A percentile compares a stretch with the other conserved stretches of the same genome.
Conservation (phyloP, 2,113 vertebrate genomes). For the Tachuris rubrigastra region DNA sequence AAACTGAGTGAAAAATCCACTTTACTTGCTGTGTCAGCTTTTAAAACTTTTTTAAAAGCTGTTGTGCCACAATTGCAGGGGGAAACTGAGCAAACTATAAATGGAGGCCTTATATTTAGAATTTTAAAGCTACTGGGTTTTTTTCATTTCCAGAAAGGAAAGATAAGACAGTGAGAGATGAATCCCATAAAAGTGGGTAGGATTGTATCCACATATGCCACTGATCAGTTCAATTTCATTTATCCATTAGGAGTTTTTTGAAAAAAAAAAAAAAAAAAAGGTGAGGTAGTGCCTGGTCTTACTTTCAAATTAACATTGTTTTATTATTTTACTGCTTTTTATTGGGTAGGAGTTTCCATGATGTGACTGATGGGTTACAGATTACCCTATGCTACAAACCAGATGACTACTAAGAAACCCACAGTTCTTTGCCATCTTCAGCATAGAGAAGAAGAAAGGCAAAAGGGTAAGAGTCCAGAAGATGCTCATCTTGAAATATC, state of each 20-base stretch:
- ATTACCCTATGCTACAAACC: not conserved
- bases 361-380: not conserved
- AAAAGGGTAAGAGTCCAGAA: not conserved
- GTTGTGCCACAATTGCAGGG: not conserved
- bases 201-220: not conserved
- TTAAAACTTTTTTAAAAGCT: not conserved
- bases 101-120: not conserved
- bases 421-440: constrained; percentile 58
- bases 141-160: not conserved
- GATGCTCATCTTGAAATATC: constrained; percentile 55
- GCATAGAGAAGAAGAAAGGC: constrained; percentile 65
- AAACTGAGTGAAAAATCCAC: not conserved
- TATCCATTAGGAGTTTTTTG: not conserved
- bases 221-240: not conserved
- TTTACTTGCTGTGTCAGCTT: not conserved
- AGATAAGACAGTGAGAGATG: not conserved
- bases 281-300: not conserved
- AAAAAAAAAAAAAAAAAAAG: not conserved
- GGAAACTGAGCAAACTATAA: not conserved
- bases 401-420: constrained; percentile 65
- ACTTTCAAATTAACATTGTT: not conserved
- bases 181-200: not conserved
- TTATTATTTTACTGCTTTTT: constrained; percentile 72
- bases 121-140: not conserved
- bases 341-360: not conserved